A percentile compares a stretch with the other conserved stretches of the same genome.
These are phyloP conservation scores for Halocaridina rubra DNA, from an alignment of 2,888 invertebrate species.

Conservation along the genomic window DNA sequence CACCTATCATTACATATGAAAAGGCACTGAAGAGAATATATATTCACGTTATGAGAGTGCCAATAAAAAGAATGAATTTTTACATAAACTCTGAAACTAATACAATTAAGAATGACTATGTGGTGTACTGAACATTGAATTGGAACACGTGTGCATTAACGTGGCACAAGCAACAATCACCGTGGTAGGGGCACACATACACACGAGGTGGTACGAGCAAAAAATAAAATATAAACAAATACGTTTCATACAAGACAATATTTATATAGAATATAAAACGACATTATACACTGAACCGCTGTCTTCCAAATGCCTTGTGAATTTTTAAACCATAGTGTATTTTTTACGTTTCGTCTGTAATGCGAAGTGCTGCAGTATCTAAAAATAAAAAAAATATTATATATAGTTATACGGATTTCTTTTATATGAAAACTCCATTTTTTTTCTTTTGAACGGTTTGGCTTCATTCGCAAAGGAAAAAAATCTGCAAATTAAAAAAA, in stretches of 20 bases:
- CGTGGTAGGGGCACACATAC: not conserved
- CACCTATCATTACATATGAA: conserved; percentile 93
- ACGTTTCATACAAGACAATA: not conserved
- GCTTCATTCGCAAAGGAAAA: too few species aligned
- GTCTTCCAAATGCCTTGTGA: conserved; percentile 60
- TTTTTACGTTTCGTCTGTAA: conserved; percentile 47
- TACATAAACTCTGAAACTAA: too few species aligned
- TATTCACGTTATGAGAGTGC: too few species aligned
- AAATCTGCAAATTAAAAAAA: conserved; percentile 25
- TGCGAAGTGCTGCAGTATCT: conserved; percentile 34
- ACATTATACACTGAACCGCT: conserved; percentile 59
- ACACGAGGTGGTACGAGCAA: not conserved
- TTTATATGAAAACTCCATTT: too few species aligned
- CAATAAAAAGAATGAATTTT: not conserved
- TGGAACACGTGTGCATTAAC: too few species aligned
- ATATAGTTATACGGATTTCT: too few species aligned
- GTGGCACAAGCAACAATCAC: too few species aligned
- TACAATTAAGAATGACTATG: too few species aligned
- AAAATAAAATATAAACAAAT: not conserved
- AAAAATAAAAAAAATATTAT: conserved; percentile 6
- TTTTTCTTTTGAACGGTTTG: conserved; percentile 25
- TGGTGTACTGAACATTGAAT: too few species aligned
- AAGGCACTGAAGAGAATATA: conserved; percentile 76
- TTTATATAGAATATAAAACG: conserved; percentile 34
- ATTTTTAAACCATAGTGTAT: conserved; percentile 56